Evolutionary conservation across 2,888 invertebrate genomes (phyloP), one percentile per base, ranked within the genome.

Genomic region (Aplocera efformata): DNA sequence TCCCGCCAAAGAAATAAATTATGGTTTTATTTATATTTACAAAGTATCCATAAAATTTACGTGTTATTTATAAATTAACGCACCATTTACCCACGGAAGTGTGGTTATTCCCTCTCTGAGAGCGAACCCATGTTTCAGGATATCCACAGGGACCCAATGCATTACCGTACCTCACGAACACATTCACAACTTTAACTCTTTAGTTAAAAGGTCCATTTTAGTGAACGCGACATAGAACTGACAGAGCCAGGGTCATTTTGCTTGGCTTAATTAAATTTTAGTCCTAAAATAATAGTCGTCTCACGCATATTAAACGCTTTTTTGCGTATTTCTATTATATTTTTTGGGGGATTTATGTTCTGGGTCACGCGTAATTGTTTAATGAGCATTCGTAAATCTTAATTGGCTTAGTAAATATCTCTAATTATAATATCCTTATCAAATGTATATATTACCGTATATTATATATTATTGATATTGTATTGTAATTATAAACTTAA

Each of bases 71-170:
- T 52, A 56, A 63, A 63, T 62, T 60, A 61, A 58, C 53, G 46
- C 45, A 48, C 59, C 58, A 62, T 67, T 65, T 54, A 50, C 50
- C 43, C 30, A 33, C 46, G 58, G 55, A 49, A 53, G 49, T 39
- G 31, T 40, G 53, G 41, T 47, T 51, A 50, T 53, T 51, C 45
- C 60, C 48, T 54, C 43, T 32, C 52, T 64, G 60, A 72, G 63
- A 71, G 73, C 56, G 54, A 67, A 71, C 63, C 42, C 72, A 49
- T 74, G 73, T 74, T 69, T 53, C 42, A 59, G 56, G 57, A 63
- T 59, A 66, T 59, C 58, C 55, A 49, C 41, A 41, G 56, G 45
- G 50, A 48, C 44, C 10, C 20, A 9, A 5, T 22, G 38, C 48
- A 44, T 53, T 49, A 46, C 49, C 44, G 35, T 28, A 26, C 32